Percentiles rank a stretch among this genome's conserved stretches.
Evolutionary conservation across 2,113 vertebrate genomes (phyloP).

Genomic region (Sander lucioperca): DNA sequence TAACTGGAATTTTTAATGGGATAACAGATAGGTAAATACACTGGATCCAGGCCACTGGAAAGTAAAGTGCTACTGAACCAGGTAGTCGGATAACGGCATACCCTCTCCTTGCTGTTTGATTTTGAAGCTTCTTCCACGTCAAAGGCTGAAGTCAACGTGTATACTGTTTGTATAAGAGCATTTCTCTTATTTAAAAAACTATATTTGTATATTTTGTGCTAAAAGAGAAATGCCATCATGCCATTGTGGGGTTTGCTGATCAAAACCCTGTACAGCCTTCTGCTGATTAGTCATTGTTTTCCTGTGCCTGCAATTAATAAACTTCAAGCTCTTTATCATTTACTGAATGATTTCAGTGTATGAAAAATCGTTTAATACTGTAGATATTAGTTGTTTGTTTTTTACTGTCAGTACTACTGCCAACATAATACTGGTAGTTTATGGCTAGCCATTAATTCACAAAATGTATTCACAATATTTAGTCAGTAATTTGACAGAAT

Average conservation of each 20-base stretch:
- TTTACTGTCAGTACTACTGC: not conserved
- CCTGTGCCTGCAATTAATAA: slow-evolving; percentile 76
- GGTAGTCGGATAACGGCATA: slow-evolving; percentile 15
- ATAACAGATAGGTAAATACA: not conserved
- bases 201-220: slow-evolving; percentile 65
- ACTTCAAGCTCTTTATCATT: slow-evolving; percentile 43
- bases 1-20: not conserved
- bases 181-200: slow-evolving; percentile 49
- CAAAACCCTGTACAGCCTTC: slow-evolving; percentile 44
- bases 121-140: slow-evolving; percentile 20
- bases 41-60: slow-evolving; percentile 9
- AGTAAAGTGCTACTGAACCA: slow-evolving; percentile 17
- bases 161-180: slow-evolving; percentile 33
- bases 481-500: not conserved
- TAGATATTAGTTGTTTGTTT: no score
- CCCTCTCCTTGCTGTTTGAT: slow-evolving; percentile 13
- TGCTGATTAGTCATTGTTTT: slow-evolving; percentile 53
- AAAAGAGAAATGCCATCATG: slow-evolving; percentile 42
- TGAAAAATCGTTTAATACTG: not conserved
- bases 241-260: slow-evolving; percentile 27
- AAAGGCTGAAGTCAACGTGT: slow-evolving; percentile 11
- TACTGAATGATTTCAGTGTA: not conserved
- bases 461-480: not conserved
- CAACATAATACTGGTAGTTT: not conserved
- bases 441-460: not conserved